A percentile compares a stretch with the other conserved stretches of the same genome.
These are phyloP conservation scores for Mastomys natalensis DNA, from an alignment of 2,113 vertebrate species.

Conservation along the genomic window DNA sequence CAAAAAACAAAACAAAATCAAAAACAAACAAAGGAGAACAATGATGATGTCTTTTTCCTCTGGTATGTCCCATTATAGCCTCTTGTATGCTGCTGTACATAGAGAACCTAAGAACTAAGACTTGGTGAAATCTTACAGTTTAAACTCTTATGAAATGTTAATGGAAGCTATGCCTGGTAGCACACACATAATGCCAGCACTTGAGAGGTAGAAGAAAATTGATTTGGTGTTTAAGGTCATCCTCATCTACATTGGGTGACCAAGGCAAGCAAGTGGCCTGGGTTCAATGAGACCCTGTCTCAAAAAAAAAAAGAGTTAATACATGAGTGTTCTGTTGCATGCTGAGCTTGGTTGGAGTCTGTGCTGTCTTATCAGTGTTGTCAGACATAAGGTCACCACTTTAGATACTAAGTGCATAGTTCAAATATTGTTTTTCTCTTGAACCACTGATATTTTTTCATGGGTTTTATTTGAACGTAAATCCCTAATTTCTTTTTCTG, in stretches of 20 bases:
- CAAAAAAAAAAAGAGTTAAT: background rate
- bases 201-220: background rate
- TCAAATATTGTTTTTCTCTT: background rate
- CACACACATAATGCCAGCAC: background rate
- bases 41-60: background rate
- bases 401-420: background rate
- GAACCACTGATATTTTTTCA: background rate
- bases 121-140: background rate
- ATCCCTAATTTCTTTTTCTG: background rate
- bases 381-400: background rate
- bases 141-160: background rate
- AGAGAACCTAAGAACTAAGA: background rate
- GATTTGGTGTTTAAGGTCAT: background rate
- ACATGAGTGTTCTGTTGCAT: background rate
- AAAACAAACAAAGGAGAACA: background rate
- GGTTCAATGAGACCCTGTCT: background rate
- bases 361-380: background rate
- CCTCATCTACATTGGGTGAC: background rate
- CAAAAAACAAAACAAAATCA: background rate
- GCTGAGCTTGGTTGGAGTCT: background rate
- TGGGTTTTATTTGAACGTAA: slow-evolving; percentile 6
- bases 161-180: background rate
- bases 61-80: background rate
- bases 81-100: background rate
- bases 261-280: background rate